Percentiles rank a stretch among this genome's conserved stretches.
These are phyloP conservation scores for Antennarius striatus DNA, from an alignment of 2,113 vertebrate species.

Conservation along the genomic window DNA sequence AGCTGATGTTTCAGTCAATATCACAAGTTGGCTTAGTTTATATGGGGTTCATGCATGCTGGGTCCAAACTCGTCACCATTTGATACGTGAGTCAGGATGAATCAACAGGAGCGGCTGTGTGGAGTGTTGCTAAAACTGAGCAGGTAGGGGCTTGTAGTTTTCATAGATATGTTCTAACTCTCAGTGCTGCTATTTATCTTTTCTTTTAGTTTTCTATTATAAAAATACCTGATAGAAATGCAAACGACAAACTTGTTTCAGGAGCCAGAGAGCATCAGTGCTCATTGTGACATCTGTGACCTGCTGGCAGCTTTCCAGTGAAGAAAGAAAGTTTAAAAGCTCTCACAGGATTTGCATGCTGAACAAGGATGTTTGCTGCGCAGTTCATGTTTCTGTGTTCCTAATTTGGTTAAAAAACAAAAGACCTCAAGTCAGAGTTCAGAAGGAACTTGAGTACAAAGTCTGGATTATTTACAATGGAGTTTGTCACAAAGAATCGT, in stretches of 20 bases:
- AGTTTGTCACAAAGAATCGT: constrained; percentile 10
- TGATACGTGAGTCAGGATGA: constrained; percentile 61
- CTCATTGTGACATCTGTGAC: no score
- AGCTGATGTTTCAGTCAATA: constrained; percentile 8
- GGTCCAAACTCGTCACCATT: constrained; percentile 21
- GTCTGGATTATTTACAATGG: not conserved
- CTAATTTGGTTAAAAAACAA: constrained; percentile 66
- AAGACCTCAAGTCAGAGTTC: not conserved
- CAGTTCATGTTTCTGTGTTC: constrained; percentile 50
- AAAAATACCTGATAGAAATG: not conserved
- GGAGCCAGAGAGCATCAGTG: not conserved
- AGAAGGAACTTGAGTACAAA: not conserved
- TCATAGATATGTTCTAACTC: constrained; percentile 17
- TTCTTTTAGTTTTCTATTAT: constrained; percentile 7
- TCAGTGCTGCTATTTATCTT: not conserved
- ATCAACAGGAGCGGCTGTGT: constrained; percentile 45
- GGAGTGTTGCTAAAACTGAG: constrained; percentile 4
- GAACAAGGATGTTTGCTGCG: constrained; percentile 11
- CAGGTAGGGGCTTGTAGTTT: constrained; percentile 56
- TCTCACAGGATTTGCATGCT: constrained; percentile 53
- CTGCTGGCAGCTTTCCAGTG: not conserved
- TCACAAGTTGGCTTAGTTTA: constrained; percentile 2
- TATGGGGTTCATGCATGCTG: constrained; percentile 34
- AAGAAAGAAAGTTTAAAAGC: not conserved
- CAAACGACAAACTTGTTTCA: constrained; percentile 7